Conservation (phyloP, 2,113 vertebrate genomes). For the Leucosticte australis region DNA sequence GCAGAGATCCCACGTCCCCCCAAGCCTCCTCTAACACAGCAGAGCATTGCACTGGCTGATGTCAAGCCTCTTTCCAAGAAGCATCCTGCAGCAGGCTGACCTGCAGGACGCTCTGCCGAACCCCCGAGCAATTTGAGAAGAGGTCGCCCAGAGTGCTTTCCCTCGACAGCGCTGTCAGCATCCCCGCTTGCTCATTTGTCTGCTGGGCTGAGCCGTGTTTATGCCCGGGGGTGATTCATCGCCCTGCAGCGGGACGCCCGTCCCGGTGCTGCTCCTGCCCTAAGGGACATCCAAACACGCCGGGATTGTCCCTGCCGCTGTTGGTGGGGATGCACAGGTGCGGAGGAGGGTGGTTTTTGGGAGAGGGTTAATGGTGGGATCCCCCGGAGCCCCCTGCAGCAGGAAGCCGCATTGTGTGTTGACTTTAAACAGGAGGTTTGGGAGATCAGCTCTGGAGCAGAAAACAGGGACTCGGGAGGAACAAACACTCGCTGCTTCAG, state of each 20-base stretch:
- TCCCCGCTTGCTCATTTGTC: accelerated
- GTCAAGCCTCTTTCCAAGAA: not conserved
- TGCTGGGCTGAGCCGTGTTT: not conserved
- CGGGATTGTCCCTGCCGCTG: accelerated
- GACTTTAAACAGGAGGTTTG: conserved; percentile 58
- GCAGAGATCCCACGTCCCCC: no score
- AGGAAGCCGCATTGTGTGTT: conserved; percentile 55
- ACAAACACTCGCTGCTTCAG: conserved; percentile 83
- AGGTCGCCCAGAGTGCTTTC: not conserved
- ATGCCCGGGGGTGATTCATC: not conserved
- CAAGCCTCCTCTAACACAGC: accelerated
- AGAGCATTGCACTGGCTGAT: accelerated
- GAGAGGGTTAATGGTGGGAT: conserved; percentile 10
- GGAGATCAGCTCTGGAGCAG: conserved; percentile 68
- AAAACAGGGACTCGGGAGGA: conserved; percentile 80
- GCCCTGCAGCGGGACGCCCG: not conserved
- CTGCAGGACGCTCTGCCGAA: accelerated
- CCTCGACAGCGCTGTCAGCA: not conserved
- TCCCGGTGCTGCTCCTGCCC: not conserved
- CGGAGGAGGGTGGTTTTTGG: not conserved
- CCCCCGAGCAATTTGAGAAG: not conserved
- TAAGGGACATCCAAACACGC: accelerated
- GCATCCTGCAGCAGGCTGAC: not conserved
- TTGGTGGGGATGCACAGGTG: not conserved
- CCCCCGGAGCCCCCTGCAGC: not conserved